Conservation (phyloP, 2,888 invertebrate genomes). For the Mamestra brassicae region DNA sequence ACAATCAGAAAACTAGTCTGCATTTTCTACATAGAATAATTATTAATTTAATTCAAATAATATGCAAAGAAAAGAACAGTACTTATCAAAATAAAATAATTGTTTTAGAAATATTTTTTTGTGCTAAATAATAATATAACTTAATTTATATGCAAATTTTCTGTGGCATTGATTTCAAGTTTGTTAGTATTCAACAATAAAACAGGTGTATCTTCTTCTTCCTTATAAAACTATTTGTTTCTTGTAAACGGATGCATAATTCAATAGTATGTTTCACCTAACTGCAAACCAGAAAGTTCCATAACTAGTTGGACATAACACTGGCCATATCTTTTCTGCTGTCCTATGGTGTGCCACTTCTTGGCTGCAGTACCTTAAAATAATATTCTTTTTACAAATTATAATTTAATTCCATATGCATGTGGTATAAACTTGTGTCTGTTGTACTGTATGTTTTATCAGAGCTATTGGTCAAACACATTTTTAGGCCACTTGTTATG, state of each 20-base stretch:
- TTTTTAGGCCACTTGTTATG: conserved; percentile 24
- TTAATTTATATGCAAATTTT: conserved; percentile 10
- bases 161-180: conserved; percentile 21
- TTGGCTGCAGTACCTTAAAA: neutral
- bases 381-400: neutral
- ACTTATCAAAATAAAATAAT: neutral
- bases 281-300: neutral
- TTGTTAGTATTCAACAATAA: conserved; percentile 1
- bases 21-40: neutral
- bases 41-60: conserved; percentile 4
- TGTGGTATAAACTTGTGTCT: neutral
- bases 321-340: too few relatives aligned
- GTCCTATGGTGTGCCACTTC: neutral
- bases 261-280: conserved; percentile 13
- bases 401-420: neutral
- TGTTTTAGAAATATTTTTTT: neutral
- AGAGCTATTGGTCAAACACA: conserved; percentile 3
- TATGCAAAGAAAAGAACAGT: neutral
- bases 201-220: conserved; percentile 11
- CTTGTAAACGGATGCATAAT: neutral
- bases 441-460: conserved; percentile 15
- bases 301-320: neutral
- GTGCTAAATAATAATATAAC: neutral
- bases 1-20: neutral
- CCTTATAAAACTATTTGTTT: conserved; percentile 9